Evolutionary conservation across 1,140 invertebrate genomes (phyloP).

Genomic region (Anoplolepis gracilipes): DNA sequence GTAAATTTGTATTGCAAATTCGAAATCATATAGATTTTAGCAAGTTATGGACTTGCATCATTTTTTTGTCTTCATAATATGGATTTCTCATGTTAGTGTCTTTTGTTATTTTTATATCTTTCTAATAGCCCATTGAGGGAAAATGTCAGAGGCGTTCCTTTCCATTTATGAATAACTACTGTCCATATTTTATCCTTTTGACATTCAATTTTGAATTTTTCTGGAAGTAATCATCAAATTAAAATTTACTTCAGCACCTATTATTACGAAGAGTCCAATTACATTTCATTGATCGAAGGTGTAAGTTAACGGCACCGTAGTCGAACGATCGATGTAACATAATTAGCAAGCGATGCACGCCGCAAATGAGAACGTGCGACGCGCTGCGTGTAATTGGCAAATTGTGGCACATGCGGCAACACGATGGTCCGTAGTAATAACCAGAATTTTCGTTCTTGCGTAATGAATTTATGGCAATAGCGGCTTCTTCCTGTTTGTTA

Average conservation of each 20-base stretch:
- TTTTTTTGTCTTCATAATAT: background rate
- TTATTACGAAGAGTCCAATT: background rate
- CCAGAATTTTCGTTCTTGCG: constrained; percentile 39
- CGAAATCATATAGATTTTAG: background rate
- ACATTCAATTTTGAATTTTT: background rate
- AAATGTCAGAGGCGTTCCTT: background rate
- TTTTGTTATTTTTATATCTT: background rate
- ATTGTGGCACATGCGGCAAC: constrained; percentile 43
- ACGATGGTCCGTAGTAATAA: background rate
- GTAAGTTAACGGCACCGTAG: constrained; percentile 2
- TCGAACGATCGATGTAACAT: constrained; percentile 37
- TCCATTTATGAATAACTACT: background rate
- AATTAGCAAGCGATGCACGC: constrained; percentile 47
- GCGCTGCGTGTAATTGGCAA: constrained; percentile 41
- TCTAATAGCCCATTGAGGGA: background rate
- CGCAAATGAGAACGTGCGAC: constrained; percentile 44
- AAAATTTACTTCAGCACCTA: background rate
- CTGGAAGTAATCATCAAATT: background rate
- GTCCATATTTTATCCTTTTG: background rate
- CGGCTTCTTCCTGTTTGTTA: background rate
- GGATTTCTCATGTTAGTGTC: background rate
- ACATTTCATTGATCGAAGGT: background rate
- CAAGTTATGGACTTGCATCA: background rate
- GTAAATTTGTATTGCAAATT: background rate
- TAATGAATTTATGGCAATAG: constrained; percentile 1